Base-by-base conservation (phyloP, 1,140 invertebrate genomes). In the Zaprionus vittiger region DNA sequence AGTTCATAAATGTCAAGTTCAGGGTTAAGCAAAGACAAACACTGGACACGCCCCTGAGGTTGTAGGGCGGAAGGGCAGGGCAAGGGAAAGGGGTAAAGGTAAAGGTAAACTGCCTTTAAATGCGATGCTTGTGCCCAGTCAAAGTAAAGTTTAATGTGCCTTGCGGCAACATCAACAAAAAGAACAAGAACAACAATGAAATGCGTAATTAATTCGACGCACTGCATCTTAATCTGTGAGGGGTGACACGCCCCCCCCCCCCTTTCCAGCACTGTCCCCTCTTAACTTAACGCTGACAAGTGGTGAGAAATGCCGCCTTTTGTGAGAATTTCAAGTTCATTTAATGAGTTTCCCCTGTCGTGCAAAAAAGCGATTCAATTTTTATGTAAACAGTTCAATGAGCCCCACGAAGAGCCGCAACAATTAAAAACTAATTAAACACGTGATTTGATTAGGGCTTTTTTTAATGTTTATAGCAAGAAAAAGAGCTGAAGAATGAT, bases 1-100 rank as follows among this genome's bases (percentile, higher is more conserved):
- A 86, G 84, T 83, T 81, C 81, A 79, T 81, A 79, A 87, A 89
- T 84, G 84, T 87, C 85, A 87, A 87, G 84, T 87, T 87, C 84
- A 89, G 81, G 84, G 84, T 54, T 83, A 73, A 76, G 62, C 71
- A 70, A 61, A 81, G n/a, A 44, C 56, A 70, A 52, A 31, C 55
- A 34, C 49, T 20, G 24, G 15, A 47, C 34, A 60, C 47, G 37
- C 22, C n/a, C 54, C 41, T 24, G 22, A 67, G 22, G 22, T 44
- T 54, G 17, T 4, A 17, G 15, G 52, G 52, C 9, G 31, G 1
- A 26, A n/a, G 55, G 11, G 24, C 38, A 55, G 15, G 54, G 14
- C 2, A 24, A 20, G 52, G 2, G 24, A 14, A n/a, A 9, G 26
- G 26, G 26, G 2, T 6, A 1, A 4, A 17, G 26, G 24, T 4